Percentiles rank a stretch among this genome's conserved stretches.
Conservation (phyloP, 2,888 invertebrate genomes). For the Nipponacmea schrenckii region DNA sequence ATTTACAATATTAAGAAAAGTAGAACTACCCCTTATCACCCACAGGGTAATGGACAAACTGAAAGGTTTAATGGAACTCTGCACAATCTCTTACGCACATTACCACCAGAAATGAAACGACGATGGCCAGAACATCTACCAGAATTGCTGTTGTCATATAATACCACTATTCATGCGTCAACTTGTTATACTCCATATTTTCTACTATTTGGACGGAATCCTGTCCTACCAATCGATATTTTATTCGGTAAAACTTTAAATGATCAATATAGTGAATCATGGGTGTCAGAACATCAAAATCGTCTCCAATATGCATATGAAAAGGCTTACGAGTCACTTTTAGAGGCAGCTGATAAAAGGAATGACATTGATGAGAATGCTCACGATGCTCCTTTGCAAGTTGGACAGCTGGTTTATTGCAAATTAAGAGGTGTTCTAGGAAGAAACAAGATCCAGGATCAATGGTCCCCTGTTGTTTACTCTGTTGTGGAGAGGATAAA, state of each 20-base stretch:
- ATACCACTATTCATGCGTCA: too few relatives aligned
- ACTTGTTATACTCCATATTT: too few relatives aligned
- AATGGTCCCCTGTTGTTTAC: constrained; percentile 1
- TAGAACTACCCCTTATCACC: constrained; percentile 24
- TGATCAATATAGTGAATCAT: too few relatives aligned
- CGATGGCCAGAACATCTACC: background rate
- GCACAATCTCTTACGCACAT: constrained; percentile 18
- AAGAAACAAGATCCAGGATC: constrained; percentile 19
- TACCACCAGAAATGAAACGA: constrained; percentile 8
- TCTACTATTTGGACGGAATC: too few relatives aligned
- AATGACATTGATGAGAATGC: too few relatives aligned
- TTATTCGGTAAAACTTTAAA: too few relatives aligned
- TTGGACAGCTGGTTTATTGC: constrained; percentile 15
- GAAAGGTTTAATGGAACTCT: constrained; percentile 27
- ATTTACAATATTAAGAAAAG: constrained; percentile 22
- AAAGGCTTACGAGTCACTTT: too few relatives aligned
- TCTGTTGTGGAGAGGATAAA: constrained; percentile 2
- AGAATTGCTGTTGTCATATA: constrained; percentile 18
- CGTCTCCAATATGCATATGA: too few relatives aligned
- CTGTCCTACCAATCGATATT: too few relatives aligned
- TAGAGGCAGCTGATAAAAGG: too few relatives aligned
- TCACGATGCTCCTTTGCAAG: constrained; percentile 7
- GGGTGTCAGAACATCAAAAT: too few relatives aligned
- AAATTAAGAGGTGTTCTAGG: constrained; percentile 7
- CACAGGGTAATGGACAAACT: too few relatives aligned